Base-by-base conservation (phyloP, 2,113 vertebrate species). In the Gambusia affinis region DNA sequence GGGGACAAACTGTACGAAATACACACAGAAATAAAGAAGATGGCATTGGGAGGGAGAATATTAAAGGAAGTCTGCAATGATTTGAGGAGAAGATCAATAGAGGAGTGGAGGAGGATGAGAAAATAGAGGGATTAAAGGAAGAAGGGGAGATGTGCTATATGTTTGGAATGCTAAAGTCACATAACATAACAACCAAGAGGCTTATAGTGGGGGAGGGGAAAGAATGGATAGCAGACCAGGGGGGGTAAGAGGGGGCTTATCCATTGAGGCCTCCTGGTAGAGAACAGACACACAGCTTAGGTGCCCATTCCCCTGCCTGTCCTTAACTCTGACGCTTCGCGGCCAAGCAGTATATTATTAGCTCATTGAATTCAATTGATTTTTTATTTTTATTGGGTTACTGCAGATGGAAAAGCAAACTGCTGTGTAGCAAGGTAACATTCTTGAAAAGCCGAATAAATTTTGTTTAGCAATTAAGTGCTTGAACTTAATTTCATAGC, bases 81-180 rank as follows among this genome's bases (percentile, higher is more conserved):
- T 60, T 67, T 73, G 27, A 31, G 30, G 72, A 31, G 31, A 47
- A 8, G 73, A 87, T 75, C 57, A 70, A 78, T 75, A 60, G 35
- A 64, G 60, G 39, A 54, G 63, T 68, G 65, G 72, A 82, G 75
- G 71, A 65, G 42, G 71, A 42, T 22, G 39, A 64, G 66, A n/a
- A 35, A 37, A 64, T 51, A 44, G 39, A 75, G 6, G 68, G 78
- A 87, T 89, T 80, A 87, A 67, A 80, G 67, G 66, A 78, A 28
- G 42, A 60, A 85, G 64, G 69, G 72, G 75, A 78, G 61, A 27
- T 19, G 29, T 30, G 81, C 67, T 71, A 86, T 85, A 64, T 68
- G 73, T 85, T 30, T 76, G 28, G 67, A 33, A 85, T 82, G 79
- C 84, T 80, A 70, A 87, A 85, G 86, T 84, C 84, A 81, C 1